Conservation (phyloP, 2,888 invertebrate species). For the Ctena decussata region DNA sequence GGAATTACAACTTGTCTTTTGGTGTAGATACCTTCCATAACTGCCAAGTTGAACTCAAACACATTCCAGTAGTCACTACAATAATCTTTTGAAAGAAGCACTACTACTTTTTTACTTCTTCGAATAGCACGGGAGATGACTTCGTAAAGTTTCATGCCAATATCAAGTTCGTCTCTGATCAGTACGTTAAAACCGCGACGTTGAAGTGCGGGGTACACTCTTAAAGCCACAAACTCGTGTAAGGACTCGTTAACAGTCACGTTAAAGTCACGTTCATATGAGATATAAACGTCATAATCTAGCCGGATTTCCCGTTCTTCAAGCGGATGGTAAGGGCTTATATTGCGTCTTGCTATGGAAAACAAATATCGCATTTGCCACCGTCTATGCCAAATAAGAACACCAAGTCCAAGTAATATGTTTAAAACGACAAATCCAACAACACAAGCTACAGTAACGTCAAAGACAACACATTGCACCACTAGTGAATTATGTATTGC, state of each 20-base stretch:
- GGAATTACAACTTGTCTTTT: neutral
- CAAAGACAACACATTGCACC: neutral
- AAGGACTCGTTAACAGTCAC: neutral
- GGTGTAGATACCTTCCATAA: neutral
- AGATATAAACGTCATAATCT: neutral
- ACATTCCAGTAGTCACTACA: neutral
- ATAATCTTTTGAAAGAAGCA: neutral
- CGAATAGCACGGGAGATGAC: neutral
- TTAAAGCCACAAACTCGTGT: neutral
- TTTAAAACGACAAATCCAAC: neutral
- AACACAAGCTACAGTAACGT: neutral
- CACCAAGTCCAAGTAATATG: neutral
- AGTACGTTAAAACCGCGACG: neutral
- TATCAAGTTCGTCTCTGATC: too few relatives aligned
- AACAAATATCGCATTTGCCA: neutral
- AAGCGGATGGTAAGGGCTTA: neutral
- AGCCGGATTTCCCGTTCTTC: neutral
- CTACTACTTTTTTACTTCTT: neutral
- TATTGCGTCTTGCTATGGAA: neutral
- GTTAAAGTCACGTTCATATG: neutral
- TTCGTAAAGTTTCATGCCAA: neutral
- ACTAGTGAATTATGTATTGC: neutral
- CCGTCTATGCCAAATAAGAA: neutral
- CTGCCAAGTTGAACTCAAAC: neutral
- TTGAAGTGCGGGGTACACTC: neutral